These are phyloP conservation scores for Microcebus murinus DNA, from an alignment of 2,113 vertebrate species.

Conservation along the genomic window DNA sequence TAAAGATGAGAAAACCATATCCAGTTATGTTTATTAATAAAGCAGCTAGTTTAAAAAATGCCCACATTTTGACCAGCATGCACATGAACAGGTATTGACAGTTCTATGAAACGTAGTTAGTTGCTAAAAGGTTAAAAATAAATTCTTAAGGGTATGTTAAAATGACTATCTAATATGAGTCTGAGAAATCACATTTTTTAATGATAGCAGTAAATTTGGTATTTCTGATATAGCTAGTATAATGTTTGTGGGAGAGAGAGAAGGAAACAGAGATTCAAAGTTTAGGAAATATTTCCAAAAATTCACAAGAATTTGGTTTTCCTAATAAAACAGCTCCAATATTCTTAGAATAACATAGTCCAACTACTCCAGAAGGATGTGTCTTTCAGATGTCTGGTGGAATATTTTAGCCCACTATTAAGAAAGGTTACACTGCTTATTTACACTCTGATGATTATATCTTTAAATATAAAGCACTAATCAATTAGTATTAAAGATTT, in stretches of 20 bases:
- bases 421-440: constrained; percentile 66
- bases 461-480: constrained; percentile 73
- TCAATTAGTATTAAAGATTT: constrained; percentile 81
- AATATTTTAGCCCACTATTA: constrained; percentile 52
- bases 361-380: neutral
- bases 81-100: neutral
- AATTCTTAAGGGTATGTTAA: neutral
- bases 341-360: neutral
- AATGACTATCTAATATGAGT: neutral
- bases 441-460: constrained; percentile 74
- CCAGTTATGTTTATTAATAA: constrained; percentile 10
- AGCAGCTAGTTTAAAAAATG: neutral
- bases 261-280: neutral
- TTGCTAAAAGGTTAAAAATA: constrained; percentile 41
- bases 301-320: neutral
- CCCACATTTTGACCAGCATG: neutral
- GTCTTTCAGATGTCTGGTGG: constrained; percentile 34
- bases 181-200: neutral
- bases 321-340: neutral
- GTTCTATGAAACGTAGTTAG: neutral
- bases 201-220: neutral
- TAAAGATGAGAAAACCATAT: neutral
- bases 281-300: constrained; percentile 26
- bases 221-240: constrained; percentile 25
- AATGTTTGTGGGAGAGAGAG: neutral